Conservation (phyloP, 2,797 vertebrate species). For the Diplodus puntazzo region DNA sequence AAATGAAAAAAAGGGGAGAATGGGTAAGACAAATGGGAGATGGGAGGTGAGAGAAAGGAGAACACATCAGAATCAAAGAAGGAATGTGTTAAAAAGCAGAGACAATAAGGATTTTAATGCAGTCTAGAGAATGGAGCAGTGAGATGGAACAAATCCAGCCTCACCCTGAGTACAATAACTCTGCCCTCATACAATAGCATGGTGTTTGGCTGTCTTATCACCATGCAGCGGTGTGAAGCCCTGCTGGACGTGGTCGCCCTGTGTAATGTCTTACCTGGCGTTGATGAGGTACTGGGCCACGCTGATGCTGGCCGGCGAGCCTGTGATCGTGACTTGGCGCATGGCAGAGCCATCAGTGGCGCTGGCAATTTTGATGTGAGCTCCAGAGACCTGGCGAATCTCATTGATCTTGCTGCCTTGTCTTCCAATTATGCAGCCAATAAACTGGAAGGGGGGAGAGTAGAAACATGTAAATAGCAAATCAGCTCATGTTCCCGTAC, state of each 20-base stretch:
- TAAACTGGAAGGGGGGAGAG: conserved; percentile 84
- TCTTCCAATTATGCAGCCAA: conserved; percentile 98
- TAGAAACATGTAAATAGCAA: conserved; percentile 62
- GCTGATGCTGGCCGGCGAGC: conserved; percentile 94
- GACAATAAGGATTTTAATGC: conserved; percentile 89
- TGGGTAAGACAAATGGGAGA: conserved; percentile 82
- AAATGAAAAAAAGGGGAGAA: conserved; percentile 66
- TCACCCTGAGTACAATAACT: conserved; percentile 64
- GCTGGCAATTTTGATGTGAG: conserved; percentile 97
- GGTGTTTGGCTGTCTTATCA: conserved; percentile 54
- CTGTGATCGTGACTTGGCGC: conserved; percentile 95
- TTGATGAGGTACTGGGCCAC: conserved; percentile 97
- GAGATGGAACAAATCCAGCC: conserved; percentile 71
- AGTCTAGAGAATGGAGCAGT: conserved; percentile 81
- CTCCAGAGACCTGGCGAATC: conserved; percentile 97
- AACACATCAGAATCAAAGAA: conserved; percentile 83
- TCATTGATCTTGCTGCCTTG: conserved; percentile 99
- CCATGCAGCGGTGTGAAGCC: conserved; percentile 42
- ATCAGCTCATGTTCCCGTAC: conserved; percentile 40
- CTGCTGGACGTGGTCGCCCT: conserved; percentile 40
- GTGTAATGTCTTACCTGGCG: conserved; percentile 90
- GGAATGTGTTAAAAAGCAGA: conserved; percentile 92
- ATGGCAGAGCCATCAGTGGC: conserved; percentile 94
- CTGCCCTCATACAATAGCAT: conserved; percentile 56
- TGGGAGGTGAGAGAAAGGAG: conserved; percentile 85